Evolutionary conservation across 2,888 invertebrate species (phyloP), one percentile per base, ranked within the genome.

Genomic region (Lasioglossum morio): DNA sequence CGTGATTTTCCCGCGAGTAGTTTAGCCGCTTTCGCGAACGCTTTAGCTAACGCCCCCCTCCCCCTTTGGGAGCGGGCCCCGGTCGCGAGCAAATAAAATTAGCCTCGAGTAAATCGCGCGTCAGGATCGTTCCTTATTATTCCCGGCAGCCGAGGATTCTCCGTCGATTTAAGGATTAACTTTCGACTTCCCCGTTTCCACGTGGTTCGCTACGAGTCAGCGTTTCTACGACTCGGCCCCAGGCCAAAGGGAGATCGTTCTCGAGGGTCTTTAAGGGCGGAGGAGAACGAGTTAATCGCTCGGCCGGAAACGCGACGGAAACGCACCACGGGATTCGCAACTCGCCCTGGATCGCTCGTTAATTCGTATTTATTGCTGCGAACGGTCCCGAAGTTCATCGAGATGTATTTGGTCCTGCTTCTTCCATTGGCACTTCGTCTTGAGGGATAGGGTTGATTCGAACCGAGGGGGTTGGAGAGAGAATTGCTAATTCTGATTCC

Each of bases 241-340:
- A 34, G 37, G 63, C 30, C 63, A 23, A 73, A 40, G 60, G 82
- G 46, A 86, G 66, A 73, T 87, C 72, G 84, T 85, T 91, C 86
- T 80, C 86, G 80, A 83, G 85, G 84, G 87, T 86, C 85, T 89
- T 87, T 83, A 86, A 81, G 84, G 84, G 70, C 69, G 69, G 69
- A 79, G 83, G 53, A 53, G 77, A 89, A 88, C 88, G 90, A 91
- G 89, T 91, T 91, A 91, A 91, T 90, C 90, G 91, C 75, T 23
- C 82, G 46, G 76, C 72, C 85, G 87, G 84, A 90, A 91, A 89
- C 88, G 86, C 87, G 82, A 79, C 77, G 85, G 87, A 87, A 83
- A 81, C 84, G 81, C 78, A 82, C 86, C 30, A 27, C 83, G 86
- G 80, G 75, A 77, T 81, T 80, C 72, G 77, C 80, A 46, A 75